Evolutionary conservation across 2,113 vertebrate genomes (phyloP), one percentile per base, ranked within the genome.

Genomic region (Amblyornis subalaris): DNA sequence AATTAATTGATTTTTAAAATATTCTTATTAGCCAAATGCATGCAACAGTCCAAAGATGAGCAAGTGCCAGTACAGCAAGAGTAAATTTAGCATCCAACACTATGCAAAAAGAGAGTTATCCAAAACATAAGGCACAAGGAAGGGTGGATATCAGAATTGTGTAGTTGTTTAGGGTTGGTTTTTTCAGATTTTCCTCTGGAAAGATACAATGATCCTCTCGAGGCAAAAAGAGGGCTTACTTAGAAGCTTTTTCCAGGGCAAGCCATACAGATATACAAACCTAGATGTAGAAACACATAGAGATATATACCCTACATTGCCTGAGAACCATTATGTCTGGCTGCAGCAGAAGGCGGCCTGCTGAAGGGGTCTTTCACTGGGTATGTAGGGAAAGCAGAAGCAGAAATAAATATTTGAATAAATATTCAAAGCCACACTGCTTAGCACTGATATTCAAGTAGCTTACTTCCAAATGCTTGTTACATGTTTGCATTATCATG

Each of bases 81-180:
- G n/a, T 73, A 93, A 80, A 93, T 85, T 86, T 88, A 96, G 89
- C 9, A 3, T 78, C 65, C 19, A 29, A 24, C 69, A 54, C 58
- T 72, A 31, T 51, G 54, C 55, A 65, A 75, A 77, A 55, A 73
- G 79, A 45, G 25, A 85, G 45, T 66, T 50, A 75, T 31, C 47
- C 65, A 76, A 89, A 95, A 78, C 40, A 79, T 48, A 89, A 76
- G 42, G 42, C 54, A 25, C 33, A 48, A 64, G 75, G 42, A 14
- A 40, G 15, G 16, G 1, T 44, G 51, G 51, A 84, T 81, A 74
- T 90, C 38, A 77, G 72, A 23, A 26, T 25, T 51, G 21, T 20
- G 64, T 71, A 50, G 12, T 57, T 89, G 47, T 1, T 71, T 38
- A 35, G 57, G 1, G 7, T 23, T 14, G 28, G 0, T 40, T 79